A percentile compares a stretch with the other conserved stretches of the same genome.
These are phyloP conservation scores for Pantala flavescens DNA, from an alignment of 1,140 invertebrate species.

Conservation along the genomic window DNA sequence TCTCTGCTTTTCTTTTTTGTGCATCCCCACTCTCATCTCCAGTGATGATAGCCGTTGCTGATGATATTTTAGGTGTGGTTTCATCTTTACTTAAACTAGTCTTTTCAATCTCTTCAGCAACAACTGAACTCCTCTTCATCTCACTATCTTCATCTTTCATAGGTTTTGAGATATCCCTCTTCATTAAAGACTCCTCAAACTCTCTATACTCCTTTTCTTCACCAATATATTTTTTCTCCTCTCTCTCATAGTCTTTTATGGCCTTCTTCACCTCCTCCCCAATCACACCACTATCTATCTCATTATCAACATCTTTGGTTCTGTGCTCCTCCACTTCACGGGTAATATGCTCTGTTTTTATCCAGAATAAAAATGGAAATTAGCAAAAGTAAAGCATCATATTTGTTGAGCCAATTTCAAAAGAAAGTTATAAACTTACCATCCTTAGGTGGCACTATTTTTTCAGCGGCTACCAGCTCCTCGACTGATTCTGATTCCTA, in stretches of 20 bases:
- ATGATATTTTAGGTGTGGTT: constrained; percentile 21
- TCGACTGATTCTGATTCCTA: constrained; percentile 55
- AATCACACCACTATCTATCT: neutral
- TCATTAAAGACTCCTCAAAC: constrained; percentile 37
- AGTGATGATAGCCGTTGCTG: constrained; percentile 23
- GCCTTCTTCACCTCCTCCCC: neutral
- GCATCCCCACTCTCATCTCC: constrained; percentile 12
- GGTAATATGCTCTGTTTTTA: neutral
- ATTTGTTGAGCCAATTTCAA: too few species aligned
- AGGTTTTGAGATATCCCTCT: constrained; percentile 25
- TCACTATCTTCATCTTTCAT: constrained; percentile 24
- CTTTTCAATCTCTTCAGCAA: constrained; percentile 19
- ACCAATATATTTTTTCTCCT: constrained; percentile 37
- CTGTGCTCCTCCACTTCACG: constrained; percentile 12
- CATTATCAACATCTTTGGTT: constrained; percentile 6
- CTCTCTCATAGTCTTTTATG: constrained; percentile 41
- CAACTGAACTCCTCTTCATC: constrained; percentile 18
- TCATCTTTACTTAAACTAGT: constrained; percentile 22
- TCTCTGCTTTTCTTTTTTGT: neutral
- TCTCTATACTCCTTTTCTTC: constrained; percentile 33
- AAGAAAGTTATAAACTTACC: constrained; percentile 16
- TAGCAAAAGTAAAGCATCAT: too few species aligned
- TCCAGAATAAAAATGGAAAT: neutral
- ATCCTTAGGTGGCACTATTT: constrained; percentile 24
- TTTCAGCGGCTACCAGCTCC: constrained; percentile 38